Evolutionary conservation across 1,140 invertebrate genomes (phyloP), one percentile per base, ranked within the genome.

Genomic region (Anoplolepis gracilipes): DNA sequence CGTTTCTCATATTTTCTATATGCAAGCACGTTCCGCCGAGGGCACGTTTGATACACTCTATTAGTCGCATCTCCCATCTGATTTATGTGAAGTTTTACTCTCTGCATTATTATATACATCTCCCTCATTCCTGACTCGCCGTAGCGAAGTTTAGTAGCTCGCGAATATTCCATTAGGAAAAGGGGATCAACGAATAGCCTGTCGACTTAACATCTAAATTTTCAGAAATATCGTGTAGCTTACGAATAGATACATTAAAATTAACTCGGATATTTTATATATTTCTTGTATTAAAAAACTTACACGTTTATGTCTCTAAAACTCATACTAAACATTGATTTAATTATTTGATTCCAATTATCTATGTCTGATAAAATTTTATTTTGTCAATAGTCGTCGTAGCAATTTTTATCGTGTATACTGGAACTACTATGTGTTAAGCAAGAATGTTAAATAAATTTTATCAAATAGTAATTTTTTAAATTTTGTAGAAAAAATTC

Each of bases 31-130:
- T 86, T 92, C 81, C 87, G 85, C 78, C 91, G 92, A 88, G 62
- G 81, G 55, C 91, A 86, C 92, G 92, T 92, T 94, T 93, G 93
- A 94, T 94, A 94, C 93, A 95, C 90, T 90, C 93, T 95, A 94
- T 95, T 95, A 94, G 93, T 88, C 89, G 79, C 89, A 87, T 91
- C 89, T 91, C 90, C 65, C 72, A 62, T 57, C 86, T 93, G 94
- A 94, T 95, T 93, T 93, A 93, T 94, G 84, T 49, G 13, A 90
- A 88, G 85, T 90, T 49, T 49, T 87, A 76, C 70, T 85, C 82
- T 46, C 59, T 13, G 77, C 70, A 81, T 90, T 90, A 90, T 89
- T 90, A 87, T 90, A 87, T 90, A 89, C 84, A 88, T 91, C 91
- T 87, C 87, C 81, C 85, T 70, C 69, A 76, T 85, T 57, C 69